phyloP scores from a whole-genome alignment of 2,113 vertebrate species.

The Eolophus roseicapilla region DNA sequence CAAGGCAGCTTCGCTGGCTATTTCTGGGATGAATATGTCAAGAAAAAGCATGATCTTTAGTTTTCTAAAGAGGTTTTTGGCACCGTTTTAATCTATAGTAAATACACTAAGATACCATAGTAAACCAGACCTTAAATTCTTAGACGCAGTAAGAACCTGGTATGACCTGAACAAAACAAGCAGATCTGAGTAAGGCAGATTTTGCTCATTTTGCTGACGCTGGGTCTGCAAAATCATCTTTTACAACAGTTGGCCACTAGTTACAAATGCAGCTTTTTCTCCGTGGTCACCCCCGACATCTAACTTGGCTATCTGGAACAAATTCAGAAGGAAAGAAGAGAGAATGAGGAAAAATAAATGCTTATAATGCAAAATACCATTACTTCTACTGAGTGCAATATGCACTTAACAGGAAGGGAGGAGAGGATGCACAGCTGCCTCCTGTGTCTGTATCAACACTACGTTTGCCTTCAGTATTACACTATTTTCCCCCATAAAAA shows the following conservation, averaged over 20 bases:
- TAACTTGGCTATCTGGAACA: conserved; percentile 30
- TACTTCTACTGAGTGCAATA: background rate
- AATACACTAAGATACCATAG: background rate
- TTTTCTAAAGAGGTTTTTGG: background rate
- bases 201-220: conserved; percentile 20
- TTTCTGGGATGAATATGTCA: background rate
- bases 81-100: background rate
- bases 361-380: background rate
- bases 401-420: background rate
- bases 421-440: conserved; percentile 37
- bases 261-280: conserved; percentile 30
- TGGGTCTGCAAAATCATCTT: background rate
- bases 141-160: background rate
- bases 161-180: background rate
- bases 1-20: background rate
- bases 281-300: background rate
- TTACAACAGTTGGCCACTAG: background rate
- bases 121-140: background rate
- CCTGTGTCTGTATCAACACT: background rate
- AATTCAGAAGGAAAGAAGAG: conserved; percentile 13
- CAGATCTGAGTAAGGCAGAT: background rate
- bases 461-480: background rate
- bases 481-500: background rate
- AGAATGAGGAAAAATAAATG: background rate
- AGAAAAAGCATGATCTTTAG: background rate